Evolutionary conservation across 2,797 vertebrate species (phyloP).

Genomic region (Platalea minor): DNA sequence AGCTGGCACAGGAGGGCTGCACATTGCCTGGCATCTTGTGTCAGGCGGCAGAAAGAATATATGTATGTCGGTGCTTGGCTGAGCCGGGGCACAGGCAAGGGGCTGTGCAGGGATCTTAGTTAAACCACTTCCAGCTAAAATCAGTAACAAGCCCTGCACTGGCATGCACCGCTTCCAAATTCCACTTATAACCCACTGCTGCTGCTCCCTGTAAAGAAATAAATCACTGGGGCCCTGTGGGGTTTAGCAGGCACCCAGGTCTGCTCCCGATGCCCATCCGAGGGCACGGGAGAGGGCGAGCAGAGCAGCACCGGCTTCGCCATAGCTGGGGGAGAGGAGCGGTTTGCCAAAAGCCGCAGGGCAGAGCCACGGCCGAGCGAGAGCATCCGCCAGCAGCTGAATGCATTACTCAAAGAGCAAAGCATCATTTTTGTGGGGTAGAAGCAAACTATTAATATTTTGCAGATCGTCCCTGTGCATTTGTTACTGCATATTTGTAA

Average conservation of each 20-base stretch:
- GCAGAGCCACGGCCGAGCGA: accelerated
- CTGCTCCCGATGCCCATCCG: accelerated
- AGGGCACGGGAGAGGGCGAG: background rate
- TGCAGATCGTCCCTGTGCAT: accelerated
- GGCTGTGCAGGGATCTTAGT: background rate
- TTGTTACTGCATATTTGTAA: accelerated
- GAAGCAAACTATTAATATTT: accelerated
- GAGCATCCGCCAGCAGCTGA: background rate
- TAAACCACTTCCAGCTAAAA: background rate
- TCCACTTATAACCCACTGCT: background rate
- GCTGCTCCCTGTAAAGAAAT: background rate
- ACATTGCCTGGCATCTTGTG: background rate
- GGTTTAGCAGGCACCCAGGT: background rate
- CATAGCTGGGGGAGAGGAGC: accelerated
- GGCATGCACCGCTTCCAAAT: background rate
- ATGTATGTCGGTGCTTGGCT: background rate
- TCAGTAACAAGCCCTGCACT: background rate
- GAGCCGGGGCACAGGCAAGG: background rate
- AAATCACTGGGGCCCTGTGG: accelerated
- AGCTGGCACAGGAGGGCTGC: background rate
- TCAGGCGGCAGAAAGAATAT: background rate
- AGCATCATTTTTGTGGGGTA: accelerated
- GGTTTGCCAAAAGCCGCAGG: background rate
- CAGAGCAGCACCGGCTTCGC: background rate
- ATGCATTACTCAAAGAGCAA: accelerated